Base-by-base conservation (phyloP, 2,888 invertebrate species). In the Criorhina ranunculi region DNA sequence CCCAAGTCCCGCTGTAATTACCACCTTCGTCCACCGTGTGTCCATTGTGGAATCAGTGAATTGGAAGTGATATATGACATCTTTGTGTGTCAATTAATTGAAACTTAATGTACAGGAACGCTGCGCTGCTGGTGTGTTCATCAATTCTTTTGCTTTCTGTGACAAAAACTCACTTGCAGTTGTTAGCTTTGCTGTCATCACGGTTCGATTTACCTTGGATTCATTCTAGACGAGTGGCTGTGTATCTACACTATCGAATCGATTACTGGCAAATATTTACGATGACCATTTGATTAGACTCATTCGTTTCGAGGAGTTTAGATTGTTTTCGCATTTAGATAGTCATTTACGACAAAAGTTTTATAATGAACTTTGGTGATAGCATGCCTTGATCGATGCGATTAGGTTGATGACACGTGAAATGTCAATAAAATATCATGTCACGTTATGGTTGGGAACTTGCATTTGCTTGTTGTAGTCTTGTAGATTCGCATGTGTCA, bases 21-120 rank as follows among this genome's bases (percentile, higher is more conserved):
- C 7, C 49, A 24, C 9, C 11, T 11, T 11, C 46, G 46, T 46
- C 24, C 24, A 4, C 24, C 24, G 6, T 8, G n/a, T 49, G 9
- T 29, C 49, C 49, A 24, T 5, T 29, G 9, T 11, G 12, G 5
- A 29, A 29, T 24, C 24, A 49, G n/a, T 49, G 49, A 49, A 49
- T 49, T 53, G 33, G 11, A 53, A 33, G 53, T 53, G 53, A 53
- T 53, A n/a, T 46, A 44, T 17, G 33, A 44, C 12, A 62, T 62
- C 62, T 31, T 44, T 31, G 62, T 31, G 62, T n/a, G 31, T 62
- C 62, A 35, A 62, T 62, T 62, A 62, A 62, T 46, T 31, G 46
- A 44, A 62, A 33, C 19, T 44, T n/a, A 46, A 62, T 44, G 44
- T 44, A 46, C 44, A 31, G 62, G 46, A 46, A 46, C 46, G 62